Evolutionary conservation across 1,140 invertebrate species (phyloP), one percentile per base, ranked within the genome.

Genomic region (Drosophila erecta): DNA sequence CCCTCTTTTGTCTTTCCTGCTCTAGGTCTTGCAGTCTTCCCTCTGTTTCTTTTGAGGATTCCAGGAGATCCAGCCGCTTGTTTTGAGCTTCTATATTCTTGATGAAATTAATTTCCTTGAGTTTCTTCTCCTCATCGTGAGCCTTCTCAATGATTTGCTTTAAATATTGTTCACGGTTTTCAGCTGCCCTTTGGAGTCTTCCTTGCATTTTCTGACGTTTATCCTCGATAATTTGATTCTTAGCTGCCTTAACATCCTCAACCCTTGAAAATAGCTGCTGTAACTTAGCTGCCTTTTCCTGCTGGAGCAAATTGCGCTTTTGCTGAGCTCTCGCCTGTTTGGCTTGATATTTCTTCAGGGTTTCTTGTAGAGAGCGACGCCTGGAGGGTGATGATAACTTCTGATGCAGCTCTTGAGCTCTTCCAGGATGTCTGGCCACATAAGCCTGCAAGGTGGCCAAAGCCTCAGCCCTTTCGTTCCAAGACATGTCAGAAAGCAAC

Each of bases 61-160:
- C 95, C 76, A 98, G 93, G 79, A 98, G 96, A 92, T 99, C 98
- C 90, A 98, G 96, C 4, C 97, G 93, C 83, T 98, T 97, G 92
- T 99, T 99, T 93, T 99, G 97, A 2, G 98, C 98, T 90, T 99
- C 97, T 3, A 99, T 93, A 85, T 97, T 97, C 92, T 99, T 99
- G 56, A 99, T 99, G 92, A 99, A 99, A 30, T 98, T 98, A 66
- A 99, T 99, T 94, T 99, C 98, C 80, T 98, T 97, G 0, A 98
- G 94, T 93, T 99, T 99, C 44, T 98, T 97, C 76, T 99, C 98
- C 92, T 99, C 98, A 83, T 99, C 98, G 80, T 99, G 98, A 2
- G 98, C 98, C 92, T 99, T 99, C 59, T 96, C 95, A 2, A 98
- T 96, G 75, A 98, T 97, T 66, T 96, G 96, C 83, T 94, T 94